Evolutionary conservation across 2,113 vertebrate genomes (phyloP).

Genomic region (human): GRCh38 chr9:92143501-92144000

Average conservation of each 20-base stretch:
- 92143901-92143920: rapidly evolving
- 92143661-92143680: not conserved
- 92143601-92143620: slow-evolving; percentile 22
- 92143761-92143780: not conserved
- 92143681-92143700: not conserved
- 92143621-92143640: not conserved
- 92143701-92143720: not conserved
- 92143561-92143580: not conserved
- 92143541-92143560: not conserved
- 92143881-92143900: rapidly evolving
- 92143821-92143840: not conserved
- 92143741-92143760: not conserved
- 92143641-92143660: rapidly evolving
- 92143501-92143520: not conserved
- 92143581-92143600: not conserved
- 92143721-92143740: not conserved
- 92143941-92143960: rapidly evolving
- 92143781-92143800: not conserved
- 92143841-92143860: not conserved
- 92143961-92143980: not conserved
- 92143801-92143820: not conserved
- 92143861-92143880: rapidly evolving
- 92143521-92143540: not conserved
- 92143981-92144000: not conserved
- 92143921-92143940: rapidly evolving